Evolutionary conservation across 2,888 invertebrate genomes (phyloP).

Genomic region (Dolomedes plantarius): DNA sequence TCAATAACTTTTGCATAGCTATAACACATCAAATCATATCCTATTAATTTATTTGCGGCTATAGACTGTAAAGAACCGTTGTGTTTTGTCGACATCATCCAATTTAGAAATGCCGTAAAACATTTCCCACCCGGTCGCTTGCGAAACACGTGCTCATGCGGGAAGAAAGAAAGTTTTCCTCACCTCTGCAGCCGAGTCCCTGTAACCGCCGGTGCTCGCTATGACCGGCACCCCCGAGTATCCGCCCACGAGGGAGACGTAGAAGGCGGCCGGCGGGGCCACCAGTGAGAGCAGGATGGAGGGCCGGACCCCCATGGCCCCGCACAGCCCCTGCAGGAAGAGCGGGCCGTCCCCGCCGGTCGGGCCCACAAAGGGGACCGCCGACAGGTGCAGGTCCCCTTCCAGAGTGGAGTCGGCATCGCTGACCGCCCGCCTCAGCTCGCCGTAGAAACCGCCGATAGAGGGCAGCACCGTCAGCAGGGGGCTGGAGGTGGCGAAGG

Average conservation of each 20-base stretch:
- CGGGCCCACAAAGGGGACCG: background rate
- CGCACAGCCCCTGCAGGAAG: background rate
- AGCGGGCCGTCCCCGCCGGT: background rate
- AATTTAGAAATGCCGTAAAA: too few species aligned
- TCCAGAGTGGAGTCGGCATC: constrained; percentile 1
- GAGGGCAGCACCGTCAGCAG: constrained; percentile 3
- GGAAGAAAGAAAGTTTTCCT: background rate
- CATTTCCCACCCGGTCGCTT: too few species aligned
- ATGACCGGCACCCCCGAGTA: background rate
- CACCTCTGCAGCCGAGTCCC: background rate
- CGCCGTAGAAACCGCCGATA: background rate
- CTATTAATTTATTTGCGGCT: too few species aligned
- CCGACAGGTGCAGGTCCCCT: background rate
- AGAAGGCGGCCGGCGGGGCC: background rate
- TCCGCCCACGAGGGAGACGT: background rate
- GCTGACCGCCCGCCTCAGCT: background rate
- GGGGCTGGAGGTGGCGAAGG: background rate
- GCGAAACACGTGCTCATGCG: background rate
- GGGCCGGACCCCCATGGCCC: background rate
- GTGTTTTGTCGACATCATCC: too few species aligned
- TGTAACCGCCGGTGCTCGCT: background rate
- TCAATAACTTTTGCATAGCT: too few species aligned
- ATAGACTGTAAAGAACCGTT: too few species aligned
- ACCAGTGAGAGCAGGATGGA: background rate
- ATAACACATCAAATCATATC: too few species aligned